Conservation (phyloP, 2,113 vertebrate species). For the Gobio gobio region DNA sequence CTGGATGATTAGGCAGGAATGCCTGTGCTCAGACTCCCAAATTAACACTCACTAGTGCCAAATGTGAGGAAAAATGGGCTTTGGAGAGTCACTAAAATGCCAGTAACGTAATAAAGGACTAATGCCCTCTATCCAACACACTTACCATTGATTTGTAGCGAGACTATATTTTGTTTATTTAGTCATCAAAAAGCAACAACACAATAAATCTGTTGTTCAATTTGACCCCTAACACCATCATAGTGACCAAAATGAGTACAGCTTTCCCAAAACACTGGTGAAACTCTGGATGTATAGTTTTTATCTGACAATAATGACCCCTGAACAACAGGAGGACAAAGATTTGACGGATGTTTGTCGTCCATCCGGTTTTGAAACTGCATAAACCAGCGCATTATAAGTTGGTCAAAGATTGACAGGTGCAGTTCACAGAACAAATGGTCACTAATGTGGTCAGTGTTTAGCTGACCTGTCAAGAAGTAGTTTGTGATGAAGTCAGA, state of each 20-base stretch:
- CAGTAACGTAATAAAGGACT: background rate
- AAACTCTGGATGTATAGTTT: background rate
- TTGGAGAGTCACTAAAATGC: background rate
- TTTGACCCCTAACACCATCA: too few species aligned
- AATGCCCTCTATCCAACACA: too few species aligned
- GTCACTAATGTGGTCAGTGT: background rate
- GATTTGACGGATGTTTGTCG: background rate
- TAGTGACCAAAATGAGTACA: too few species aligned
- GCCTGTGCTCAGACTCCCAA: background rate
- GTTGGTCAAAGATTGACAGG: background rate
- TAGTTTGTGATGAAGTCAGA: background rate
- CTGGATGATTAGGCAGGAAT: too few species aligned
- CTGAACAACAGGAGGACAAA: background rate
- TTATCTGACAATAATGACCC: background rate
- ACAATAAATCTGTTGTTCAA: too few species aligned
- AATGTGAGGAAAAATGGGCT: background rate
- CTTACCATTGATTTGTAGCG: too few species aligned
- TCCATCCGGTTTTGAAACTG: background rate
- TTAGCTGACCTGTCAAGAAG: slow-evolving; percentile 11
- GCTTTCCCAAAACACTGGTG: too few species aligned
- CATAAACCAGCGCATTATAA: background rate
- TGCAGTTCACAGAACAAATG: background rate
- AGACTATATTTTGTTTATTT: too few species aligned
- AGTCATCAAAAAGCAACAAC: too few species aligned
- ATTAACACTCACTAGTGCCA: background rate